Evolutionary conservation across 1,140 invertebrate genomes (phyloP), one percentile per base, ranked within the genome.

Genomic region (Drosophila nikananu): DNA sequence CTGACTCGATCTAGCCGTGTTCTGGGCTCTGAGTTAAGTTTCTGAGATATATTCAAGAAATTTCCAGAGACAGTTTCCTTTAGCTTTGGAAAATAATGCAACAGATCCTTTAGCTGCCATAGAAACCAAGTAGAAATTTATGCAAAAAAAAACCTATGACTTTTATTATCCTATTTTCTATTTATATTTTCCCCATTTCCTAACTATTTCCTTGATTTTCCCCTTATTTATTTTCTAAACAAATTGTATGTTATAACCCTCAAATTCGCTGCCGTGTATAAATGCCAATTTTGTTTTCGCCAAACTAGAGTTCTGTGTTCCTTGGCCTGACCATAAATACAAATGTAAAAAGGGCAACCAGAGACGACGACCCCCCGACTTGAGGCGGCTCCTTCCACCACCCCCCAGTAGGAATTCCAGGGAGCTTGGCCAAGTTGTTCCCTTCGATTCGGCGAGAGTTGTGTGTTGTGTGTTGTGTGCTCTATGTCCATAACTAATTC

Each of bases 401-500:
- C n/a, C n/a, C n/a, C n/a, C n/a, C n/a, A n/a, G n/a, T n/a, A n/a
- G 68, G 46, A 54, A 66, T 57, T 63, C 61, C 54, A 54, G 52
- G 9, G 2, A 55, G 25, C 35, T 37, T 23, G 9, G 63, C 8
- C 41, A 60, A 71, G 66, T 73, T 71, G 42, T 51, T 44, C 39
- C 67, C 27, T 61, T 73, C 55, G 71, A 73, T 74, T 73, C 42
- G 39, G 0, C 25, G 21, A 42, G 74, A 48, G 32, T 41, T 55
- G 54, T 63, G 58, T 27, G 27, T n/a, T n/a, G n/a, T n/a, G n/a
- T n/a, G n/a, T 62, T 58, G 58, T 62, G 64, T 80, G 67, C 67
- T 55, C 65, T 51, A 81, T 84, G 84, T 90, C 86, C 84, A 89
- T 89, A 89, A 89, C 84, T 89, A 89, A 89, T 89, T 89, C 84